Conservation (phyloP, 2,113 vertebrate genomes). For the Plotosus lineatus region DNA sequence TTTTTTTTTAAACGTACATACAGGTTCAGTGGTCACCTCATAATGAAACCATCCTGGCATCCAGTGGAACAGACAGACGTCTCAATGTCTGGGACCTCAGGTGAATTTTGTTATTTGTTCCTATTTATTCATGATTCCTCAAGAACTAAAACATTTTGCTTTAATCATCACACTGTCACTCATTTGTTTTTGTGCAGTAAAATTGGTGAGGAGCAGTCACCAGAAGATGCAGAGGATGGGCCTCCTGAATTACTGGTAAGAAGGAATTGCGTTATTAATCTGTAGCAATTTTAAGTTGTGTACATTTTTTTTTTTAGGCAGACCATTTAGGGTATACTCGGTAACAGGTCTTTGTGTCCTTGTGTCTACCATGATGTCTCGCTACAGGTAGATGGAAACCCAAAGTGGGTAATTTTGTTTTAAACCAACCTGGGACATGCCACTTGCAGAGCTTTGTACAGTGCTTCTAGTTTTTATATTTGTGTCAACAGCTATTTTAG, state of each 20-base stretch:
- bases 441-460: no score
- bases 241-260: constrained; percentile 94
- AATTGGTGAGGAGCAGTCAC: constrained; percentile 97
- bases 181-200: constrained; percentile 73
- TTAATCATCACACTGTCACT: not conserved
- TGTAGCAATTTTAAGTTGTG: not conserved
- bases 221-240: constrained; percentile 96
- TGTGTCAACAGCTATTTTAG: not conserved
- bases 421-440: no score
- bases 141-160: not conserved
- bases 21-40: constrained; percentile 99
- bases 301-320: no score
- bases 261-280: not conserved
- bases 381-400: no score
- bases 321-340: no score
- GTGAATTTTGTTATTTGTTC: constrained; percentile 55
- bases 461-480: not conserved
- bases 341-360: no score
- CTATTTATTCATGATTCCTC: not conserved
- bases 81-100: constrained; percentile 98
- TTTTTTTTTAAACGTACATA: constrained; percentile 11
- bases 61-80: constrained; percentile 94
- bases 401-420: no score
- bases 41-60: constrained; percentile 97
- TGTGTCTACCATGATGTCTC: not conserved